Evolutionary conservation across 2,797 vertebrate species (phyloP), one percentile per base, ranked within the genome.

Genomic region (Halcyon badia): DNA sequence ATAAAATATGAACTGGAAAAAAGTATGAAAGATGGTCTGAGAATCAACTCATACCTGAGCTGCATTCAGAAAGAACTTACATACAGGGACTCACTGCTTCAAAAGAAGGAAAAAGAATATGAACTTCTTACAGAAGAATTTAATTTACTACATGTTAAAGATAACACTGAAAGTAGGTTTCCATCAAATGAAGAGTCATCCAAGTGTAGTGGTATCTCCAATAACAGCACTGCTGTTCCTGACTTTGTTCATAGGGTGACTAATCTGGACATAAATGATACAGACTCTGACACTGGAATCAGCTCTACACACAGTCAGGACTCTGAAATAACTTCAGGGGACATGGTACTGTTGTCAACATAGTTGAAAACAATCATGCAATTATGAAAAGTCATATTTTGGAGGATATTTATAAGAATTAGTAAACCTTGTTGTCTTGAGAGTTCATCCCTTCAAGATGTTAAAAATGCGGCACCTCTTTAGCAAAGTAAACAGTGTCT

Each of bases 301-400:
- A 99, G 99, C 92, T 99, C 99, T 70, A 99, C 99, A n/a, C 99
- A 99, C 97, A 99, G 99, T 94, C 99, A 99, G 96, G 99, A 99
- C 97, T 99, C 99, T 0, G 98, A 99, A 97, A 99, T 98, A 20
- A 98, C 99, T 5, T 97, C 97, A 87, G 98, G 98, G 7, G 99
- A 99, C 46, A 95, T 98, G 17, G 33, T 98, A 17, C 75, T 98
- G 13, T 35, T 98, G 73, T 96, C 98, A 33, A 98, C 98, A 39
- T 98, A 98, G 87, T 49, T 89, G 30, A n/a, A 87, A 57, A 78
- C 6, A 33, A 26, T 76, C 46, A 25, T 0, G 0, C 13, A 31
- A 68, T 84, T 78, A 72, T n/a, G 4, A 12, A 65, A 83, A 80
- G 17, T 39, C 3, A 1, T 79, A 25, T 49, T 95, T 87, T 86